Evolutionary conservation across 1,140 invertebrate species (phyloP).

Genomic region (Frieseomelitta varia): DNA sequence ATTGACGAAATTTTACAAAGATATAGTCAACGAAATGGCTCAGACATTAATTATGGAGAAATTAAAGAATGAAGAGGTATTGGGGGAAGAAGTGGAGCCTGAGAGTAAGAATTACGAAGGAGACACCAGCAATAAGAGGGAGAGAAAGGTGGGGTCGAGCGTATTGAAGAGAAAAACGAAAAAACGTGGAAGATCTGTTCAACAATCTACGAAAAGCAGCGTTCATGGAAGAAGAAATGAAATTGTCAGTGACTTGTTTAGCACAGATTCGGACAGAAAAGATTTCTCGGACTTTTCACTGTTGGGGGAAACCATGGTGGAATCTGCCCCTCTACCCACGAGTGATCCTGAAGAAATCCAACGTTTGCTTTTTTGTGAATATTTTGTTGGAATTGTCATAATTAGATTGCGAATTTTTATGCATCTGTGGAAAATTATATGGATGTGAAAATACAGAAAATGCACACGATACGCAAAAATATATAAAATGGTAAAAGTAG

Average conservation of each 20-base stretch:
- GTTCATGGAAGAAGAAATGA: not conserved
- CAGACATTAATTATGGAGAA: not conserved
- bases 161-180: not conserved
- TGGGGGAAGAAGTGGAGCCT: not conserved
- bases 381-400: not conserved
- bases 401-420: not conserved
- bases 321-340: conserved; percentile 13
- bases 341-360: conserved; percentile 55
- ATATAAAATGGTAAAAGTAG: no score
- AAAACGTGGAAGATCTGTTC: not conserved
- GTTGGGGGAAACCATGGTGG: not conserved
- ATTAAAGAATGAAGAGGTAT: not conserved
- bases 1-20: conserved; percentile 69
- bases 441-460: no score
- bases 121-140: not conserved
- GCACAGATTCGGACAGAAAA: conserved; percentile 8
- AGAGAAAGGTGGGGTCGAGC: not conserved
- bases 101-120: not conserved
- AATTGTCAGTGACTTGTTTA: conserved; percentile 13
- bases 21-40: conserved; percentile 59
- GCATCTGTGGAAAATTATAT: not conserved
- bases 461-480: no score
- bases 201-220: not conserved
- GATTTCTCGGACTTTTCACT: conserved; percentile 12
- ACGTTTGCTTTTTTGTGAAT: conserved; percentile 54